These are phyloP conservation scores for Tapirus terrestris DNA, from an alignment of 2,113 vertebrate genomes.

Conservation along the genomic window DNA sequence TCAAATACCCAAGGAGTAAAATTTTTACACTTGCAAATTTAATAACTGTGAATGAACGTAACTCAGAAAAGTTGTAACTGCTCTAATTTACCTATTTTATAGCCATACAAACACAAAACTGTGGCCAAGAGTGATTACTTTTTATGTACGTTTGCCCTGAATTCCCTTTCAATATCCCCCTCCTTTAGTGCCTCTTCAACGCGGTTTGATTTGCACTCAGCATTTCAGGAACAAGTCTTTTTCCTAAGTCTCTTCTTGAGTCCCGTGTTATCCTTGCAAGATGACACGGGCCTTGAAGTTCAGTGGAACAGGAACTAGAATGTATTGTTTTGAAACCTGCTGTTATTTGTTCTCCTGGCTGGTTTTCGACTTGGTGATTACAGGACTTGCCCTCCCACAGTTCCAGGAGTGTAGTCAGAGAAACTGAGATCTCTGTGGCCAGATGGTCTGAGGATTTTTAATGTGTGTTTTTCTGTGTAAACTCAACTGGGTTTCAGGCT, in stretches of 20 bases:
- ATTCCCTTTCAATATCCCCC: background rate
- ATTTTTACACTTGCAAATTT: constrained; percentile 26
- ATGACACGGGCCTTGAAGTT: background rate
- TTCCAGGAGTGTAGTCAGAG: constrained; percentile 38
- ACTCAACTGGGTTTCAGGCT: constrained; percentile 40
- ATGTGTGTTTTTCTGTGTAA: constrained; percentile 43
- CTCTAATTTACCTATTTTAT: background rate
- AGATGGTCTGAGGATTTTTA: constrained; percentile 36
- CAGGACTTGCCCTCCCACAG: background rate
- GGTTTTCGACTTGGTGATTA: background rate
- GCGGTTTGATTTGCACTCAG: background rate
- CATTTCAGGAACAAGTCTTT: background rate
- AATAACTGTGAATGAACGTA: background rate
- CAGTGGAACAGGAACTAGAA: background rate
- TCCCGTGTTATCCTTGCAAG: background rate
- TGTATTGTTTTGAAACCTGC: background rate
- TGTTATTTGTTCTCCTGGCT: constrained; percentile 29
- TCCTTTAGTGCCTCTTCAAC: background rate
- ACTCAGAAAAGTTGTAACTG: background rate
- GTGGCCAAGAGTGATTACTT: background rate
- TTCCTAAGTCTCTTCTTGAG: background rate
- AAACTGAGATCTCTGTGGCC: constrained; percentile 50
- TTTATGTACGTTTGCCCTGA: background rate
- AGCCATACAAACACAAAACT: background rate
- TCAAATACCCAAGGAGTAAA: background rate